Evolutionary conservation across 2,113 vertebrate genomes (phyloP).

Genomic region (Seriola dumerili): DNA sequence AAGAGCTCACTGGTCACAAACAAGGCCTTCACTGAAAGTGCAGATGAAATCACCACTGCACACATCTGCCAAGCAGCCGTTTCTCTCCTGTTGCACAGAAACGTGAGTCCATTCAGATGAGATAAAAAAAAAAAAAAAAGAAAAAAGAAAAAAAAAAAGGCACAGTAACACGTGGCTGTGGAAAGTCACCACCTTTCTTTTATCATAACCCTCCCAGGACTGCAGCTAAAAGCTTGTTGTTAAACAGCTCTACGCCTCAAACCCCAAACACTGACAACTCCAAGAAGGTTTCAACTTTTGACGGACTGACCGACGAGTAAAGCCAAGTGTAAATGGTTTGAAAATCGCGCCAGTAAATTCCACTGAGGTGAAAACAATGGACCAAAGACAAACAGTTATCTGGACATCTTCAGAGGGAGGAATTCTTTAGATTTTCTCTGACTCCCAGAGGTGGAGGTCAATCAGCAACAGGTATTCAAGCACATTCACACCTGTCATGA

Average conservation of each 20-base stretch:
- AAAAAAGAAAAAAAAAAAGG: constrained; percentile 21
- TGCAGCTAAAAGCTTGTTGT: constrained; percentile 37
- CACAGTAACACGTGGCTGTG: constrained; percentile 55
- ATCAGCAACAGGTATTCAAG: constrained; percentile 30
- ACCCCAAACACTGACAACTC: constrained; percentile 51
- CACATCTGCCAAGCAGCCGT: constrained; percentile 81
- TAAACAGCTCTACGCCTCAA: constrained; percentile 25
- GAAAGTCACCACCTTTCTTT: constrained; percentile 57
- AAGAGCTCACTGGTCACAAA: constrained; percentile 63
- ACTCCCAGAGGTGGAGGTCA: constrained; percentile 20
- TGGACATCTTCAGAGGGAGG: constrained; percentile 1
- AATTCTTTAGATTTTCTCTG: constrained; percentile 35
- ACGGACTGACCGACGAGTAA: constrained; percentile 38
- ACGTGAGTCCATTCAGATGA: constrained; percentile 68
- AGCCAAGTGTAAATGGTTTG: constrained; percentile 52
- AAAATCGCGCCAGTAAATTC: constrained; percentile 66
- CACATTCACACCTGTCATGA: constrained; percentile 54
- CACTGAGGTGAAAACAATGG: constrained; percentile 36
- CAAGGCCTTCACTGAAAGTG: constrained; percentile 34
- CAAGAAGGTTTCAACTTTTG: constrained; percentile 42
- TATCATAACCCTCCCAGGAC: constrained; percentile 29
- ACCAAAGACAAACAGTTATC: constrained; percentile 38
- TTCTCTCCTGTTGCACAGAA: constrained; percentile 48
- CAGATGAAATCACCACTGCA: constrained; percentile 68
- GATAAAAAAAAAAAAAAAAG: constrained; percentile 26